Conservation (phyloP, 2,113 vertebrate species). For the Donacobius atricapilla region DNA sequence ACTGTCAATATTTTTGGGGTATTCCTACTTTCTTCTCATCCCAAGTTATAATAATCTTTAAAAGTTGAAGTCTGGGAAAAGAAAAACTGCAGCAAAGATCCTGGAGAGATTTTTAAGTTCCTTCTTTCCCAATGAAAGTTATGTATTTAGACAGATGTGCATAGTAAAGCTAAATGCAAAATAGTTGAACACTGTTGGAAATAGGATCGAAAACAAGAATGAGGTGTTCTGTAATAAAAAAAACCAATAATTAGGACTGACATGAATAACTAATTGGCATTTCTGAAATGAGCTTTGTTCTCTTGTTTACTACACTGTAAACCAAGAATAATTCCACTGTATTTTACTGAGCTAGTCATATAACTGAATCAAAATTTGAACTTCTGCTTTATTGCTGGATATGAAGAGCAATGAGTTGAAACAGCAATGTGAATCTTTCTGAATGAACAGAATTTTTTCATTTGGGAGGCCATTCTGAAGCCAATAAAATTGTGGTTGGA, state of each 20-base stretch:
- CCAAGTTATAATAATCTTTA: not conserved
- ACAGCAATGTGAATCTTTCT: not conserved
- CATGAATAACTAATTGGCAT: not conserved
- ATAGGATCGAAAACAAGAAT: not conserved
- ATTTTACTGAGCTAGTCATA: not conserved
- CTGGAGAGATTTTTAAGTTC: not conserved
- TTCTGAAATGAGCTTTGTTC: not conserved
- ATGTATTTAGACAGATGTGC: not conserved
- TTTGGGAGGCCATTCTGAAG: not conserved
- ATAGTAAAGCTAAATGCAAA: not conserved
- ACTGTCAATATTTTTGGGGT: accelerated
- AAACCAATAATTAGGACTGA: not conserved
- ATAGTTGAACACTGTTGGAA: not conserved
- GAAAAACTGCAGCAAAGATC: not conserved
- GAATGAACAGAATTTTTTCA: not conserved
- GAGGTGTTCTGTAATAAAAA: not conserved
- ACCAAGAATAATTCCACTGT: not conserved
- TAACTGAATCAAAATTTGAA: not conserved
- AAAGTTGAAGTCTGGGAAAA: not conserved
- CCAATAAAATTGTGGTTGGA: not conserved
- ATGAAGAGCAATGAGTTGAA: slow-evolving; percentile 6
- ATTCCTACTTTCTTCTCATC: not conserved
- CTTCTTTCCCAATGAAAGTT: not conserved
- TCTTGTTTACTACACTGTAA: not conserved
- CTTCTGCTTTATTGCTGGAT: not conserved